Evolutionary conservation across 2,888 invertebrate species (phyloP).

Genomic region (Eurytoma adleriae): DNA sequence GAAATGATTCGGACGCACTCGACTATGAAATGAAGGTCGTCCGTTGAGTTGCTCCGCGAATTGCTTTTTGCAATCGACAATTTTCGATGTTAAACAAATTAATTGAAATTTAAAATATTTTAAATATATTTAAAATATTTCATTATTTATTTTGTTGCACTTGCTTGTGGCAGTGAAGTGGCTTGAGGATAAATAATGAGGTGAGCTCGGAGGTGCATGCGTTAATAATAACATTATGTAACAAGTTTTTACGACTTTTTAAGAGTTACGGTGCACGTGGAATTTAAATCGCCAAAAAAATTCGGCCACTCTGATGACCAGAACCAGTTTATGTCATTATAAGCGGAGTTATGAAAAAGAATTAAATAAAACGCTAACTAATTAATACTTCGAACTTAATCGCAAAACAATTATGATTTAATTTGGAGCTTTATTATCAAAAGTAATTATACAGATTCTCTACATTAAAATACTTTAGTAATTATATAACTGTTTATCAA

Average conservation of each 20-base stretch:
- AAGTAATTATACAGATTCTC: too few species aligned
- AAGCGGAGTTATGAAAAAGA: background rate
- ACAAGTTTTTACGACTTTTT: background rate
- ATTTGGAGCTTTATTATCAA: background rate
- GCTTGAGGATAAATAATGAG: too few species aligned
- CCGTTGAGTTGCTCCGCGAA: too few species aligned
- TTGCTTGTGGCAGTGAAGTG: too few species aligned
- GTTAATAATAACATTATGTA: background rate
- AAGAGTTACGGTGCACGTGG: constrained; percentile 8
- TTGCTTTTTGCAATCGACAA: too few species aligned
- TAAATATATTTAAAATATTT: too few species aligned
- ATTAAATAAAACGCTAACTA: background rate
- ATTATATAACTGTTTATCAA: too few species aligned
- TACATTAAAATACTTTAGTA: too few species aligned
- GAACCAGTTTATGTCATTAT: constrained; percentile 32
- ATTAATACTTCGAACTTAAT: background rate
- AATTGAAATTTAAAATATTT: too few species aligned
- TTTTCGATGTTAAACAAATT: too few species aligned
- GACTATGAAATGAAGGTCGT: background rate
- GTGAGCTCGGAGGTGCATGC: background rate
- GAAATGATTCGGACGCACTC: background rate
- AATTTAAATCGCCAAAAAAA: constrained; percentile 32
- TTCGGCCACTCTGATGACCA: background rate
- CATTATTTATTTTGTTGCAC: too few species aligned
- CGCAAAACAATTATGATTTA: background rate